phyloP scores from a whole-genome alignment of 2,797 vertebrate species.

The Anguilla anguilla region DNA sequence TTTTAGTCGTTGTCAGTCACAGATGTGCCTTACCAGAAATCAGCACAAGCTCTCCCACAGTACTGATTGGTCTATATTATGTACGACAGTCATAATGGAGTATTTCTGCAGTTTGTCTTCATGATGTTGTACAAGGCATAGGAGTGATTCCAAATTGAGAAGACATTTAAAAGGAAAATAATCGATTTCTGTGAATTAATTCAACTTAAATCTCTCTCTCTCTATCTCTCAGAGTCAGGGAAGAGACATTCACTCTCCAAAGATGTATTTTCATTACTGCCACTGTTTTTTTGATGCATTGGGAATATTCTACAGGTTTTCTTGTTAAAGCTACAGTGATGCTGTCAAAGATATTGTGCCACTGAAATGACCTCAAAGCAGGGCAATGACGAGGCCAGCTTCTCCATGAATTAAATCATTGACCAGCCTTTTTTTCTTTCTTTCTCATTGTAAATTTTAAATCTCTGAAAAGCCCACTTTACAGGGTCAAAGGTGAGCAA shows the following conservation, averaged over 20 bases:
- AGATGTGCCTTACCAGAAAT: neutral
- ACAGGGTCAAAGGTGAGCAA: conserved; percentile 23
- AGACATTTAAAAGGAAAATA: neutral
- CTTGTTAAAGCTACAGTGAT: conserved; percentile 1
- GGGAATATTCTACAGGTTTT: neutral
- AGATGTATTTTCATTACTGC: neutral
- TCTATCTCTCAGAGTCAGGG: conserved; percentile 2
- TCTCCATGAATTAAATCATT: neutral
- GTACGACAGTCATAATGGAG: too few relatives aligned
- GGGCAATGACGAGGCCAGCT: neutral
- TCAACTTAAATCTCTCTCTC: neutral
- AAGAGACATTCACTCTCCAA: conserved; percentile 12
- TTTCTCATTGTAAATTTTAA: conserved; percentile 8
- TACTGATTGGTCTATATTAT: too few relatives aligned
- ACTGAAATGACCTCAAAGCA: neutral
- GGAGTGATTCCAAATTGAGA: neutral
- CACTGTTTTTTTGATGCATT: neutral
- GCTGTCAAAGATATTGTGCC: neutral
- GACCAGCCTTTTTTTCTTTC: neutral
- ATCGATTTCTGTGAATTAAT: neutral
- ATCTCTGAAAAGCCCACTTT: conserved; percentile 20
- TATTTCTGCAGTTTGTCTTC: neutral
- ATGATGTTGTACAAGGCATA: neutral
- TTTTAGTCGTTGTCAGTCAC: neutral
- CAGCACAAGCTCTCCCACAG: neutral